phyloP scores from a whole-genome alignment of 2,797 vertebrate genomes.

The Clarias pachynema region DNA sequence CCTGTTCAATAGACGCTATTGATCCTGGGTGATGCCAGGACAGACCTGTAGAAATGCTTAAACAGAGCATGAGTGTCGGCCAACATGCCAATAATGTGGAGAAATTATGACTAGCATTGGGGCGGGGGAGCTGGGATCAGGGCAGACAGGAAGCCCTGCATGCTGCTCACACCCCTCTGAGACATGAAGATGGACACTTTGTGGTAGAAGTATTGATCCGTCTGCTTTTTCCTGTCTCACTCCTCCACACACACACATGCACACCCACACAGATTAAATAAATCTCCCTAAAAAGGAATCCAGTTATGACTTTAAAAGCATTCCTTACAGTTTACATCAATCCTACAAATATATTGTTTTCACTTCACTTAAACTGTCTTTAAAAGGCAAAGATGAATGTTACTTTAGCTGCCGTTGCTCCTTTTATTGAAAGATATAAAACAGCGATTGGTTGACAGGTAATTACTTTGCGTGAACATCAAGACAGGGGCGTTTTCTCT shows the following conservation, averaged over 20 bases:
- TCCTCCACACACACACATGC: slow-evolving; percentile 2
- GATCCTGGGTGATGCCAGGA: slow-evolving; percentile 1
- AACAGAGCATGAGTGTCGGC: neutral
- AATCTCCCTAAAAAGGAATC: slow-evolving; percentile 1
- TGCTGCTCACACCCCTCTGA: slow-evolving; percentile 30
- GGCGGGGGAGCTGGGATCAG: slow-evolving; percentile 6
- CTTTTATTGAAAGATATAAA: slow-evolving; percentile 15
- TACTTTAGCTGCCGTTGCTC: neutral
- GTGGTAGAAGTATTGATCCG: slow-evolving; percentile 42
- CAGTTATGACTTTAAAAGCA: neutral
- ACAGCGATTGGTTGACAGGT: neutral
- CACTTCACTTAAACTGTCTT: neutral
- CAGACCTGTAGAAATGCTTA: slow-evolving; percentile 1
- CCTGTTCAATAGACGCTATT: slow-evolving; percentile 7
- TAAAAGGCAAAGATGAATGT: neutral
- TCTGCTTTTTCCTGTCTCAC: slow-evolving; percentile 44
- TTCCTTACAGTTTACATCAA: slow-evolving; percentile 15
- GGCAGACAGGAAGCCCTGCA: slow-evolving; percentile 55
- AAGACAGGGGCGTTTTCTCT: slow-evolving; percentile 31
- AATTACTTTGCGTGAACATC: slow-evolving; percentile 3
- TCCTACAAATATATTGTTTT: neutral
- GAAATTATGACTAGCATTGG: neutral
- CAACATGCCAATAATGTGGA: neutral
- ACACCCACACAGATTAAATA: neutral
- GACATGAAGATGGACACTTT: slow-evolving; percentile 22